Evolutionary conservation across 1,140 invertebrate species (phyloP), one percentile per base, ranked within the genome.

Genomic region (Tribolium madens): DNA sequence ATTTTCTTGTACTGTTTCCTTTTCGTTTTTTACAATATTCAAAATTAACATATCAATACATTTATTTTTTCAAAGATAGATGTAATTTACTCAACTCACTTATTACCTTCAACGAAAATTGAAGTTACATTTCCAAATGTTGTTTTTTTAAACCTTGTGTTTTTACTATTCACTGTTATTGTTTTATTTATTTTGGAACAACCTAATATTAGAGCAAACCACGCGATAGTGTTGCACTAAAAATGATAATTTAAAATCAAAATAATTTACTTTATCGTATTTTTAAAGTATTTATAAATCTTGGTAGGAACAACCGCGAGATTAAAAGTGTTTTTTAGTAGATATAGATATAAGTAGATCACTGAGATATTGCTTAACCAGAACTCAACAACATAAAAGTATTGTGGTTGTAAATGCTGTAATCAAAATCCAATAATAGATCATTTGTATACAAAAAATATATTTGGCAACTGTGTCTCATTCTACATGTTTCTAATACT

Each of bases 261-360:
- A 57, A 57, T 17, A 57, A 57, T 57, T 57, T 57, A 57, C 52
- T 6, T 57, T 57, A 57, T 17, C 52, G 10, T 17, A 57, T 21
- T 57, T 21, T 57, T 18, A 36, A 36, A 36, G 18, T 21, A 21
- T 36, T 36, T 36, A 10, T 36, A 36, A 31, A 31, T 31, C 2
- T 31, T 3, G 6, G 6, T 36, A 36, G 33, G 9, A 42, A 42
- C 2, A 42, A 42, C n/a, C 36, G 36, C n/a, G 2, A 42, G n/a
- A n/a, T 10, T 42, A n/a, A 3, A 31, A 31, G 36, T 42, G 36
- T 42, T 42, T 42, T 42, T 42, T 9, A n/a, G 36, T 42, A 36
- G 33, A n/a, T n/a, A n/a, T 36, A 26, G 21, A 26, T 42, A 10
- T 42, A 42, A 42, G 9, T 42, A 42, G 36, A 42, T 42, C 36